Evolutionary conservation across 2,888 invertebrate species (phyloP), one percentile per base, ranked within the genome.

Genomic region (Pediacus dermestoides): DNA sequence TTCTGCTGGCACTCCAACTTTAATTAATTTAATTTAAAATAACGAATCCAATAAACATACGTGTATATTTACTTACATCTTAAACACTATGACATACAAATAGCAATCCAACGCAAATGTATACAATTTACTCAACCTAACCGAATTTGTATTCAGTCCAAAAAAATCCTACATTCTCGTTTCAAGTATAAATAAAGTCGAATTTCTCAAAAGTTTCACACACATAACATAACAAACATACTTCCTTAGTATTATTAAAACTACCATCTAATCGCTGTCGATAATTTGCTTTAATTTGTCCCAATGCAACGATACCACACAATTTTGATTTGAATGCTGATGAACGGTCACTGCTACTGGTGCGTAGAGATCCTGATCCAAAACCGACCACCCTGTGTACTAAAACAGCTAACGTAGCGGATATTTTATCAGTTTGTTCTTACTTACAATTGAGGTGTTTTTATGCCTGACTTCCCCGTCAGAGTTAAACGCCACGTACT

Each of bases 381-480:
- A 49, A 1, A 66, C 55, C 4, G 69, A 68, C 69, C 70, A 70
- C 6, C 70, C 70, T 14, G 70, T 69, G 36, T 69, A 70, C 70
- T 70, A 36, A 34, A 58, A 57, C 31, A 44, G 39, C 6, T 30
- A 34, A 13, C 2, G 30, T 22, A 18, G 23, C 28, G 21, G 23
- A 6, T 8, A 23, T 9, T 23, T 3, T 9, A 23, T 10, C 3
- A 23, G 18, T 18, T 18, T 18, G 4, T 8, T 18, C 12, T n/a
- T 44, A 63, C 64, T 63, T 60, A 70, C 70, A 48, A 69, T 60
- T 18, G 68, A 68, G 6, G 70, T 69, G 39, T 64, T 70, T 44
- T 62, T 63, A 48, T 69, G 68, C 47, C 58, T 58, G 23, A 65
- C 53, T 52, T 59, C 58, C 1, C 61, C 66, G 11, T 65, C 62